These are phyloP conservation scores for Megaleporinus macrocephalus DNA, from an alignment of 2,113 vertebrate genomes.

Conservation along the genomic window DNA sequence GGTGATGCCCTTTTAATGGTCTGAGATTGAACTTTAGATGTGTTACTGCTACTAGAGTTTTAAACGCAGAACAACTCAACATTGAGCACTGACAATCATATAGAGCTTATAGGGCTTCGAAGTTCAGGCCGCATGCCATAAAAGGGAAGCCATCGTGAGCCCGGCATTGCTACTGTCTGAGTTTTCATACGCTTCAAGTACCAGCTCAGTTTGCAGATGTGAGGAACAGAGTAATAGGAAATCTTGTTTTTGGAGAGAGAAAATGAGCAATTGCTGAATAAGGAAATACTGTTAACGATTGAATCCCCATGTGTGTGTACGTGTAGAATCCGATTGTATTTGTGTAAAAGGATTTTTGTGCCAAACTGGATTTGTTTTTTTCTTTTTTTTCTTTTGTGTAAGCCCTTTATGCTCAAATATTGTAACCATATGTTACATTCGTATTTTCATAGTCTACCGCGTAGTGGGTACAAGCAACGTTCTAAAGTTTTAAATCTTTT, in stretches of 20 bases:
- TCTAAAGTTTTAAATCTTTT: too few relatives aligned
- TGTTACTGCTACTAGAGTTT: slow-evolving; percentile 6
- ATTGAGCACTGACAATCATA: not conserved
- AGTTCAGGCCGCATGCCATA: not conserved
- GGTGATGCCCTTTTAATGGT: slow-evolving; percentile 7
- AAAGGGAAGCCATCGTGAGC: not conserved
- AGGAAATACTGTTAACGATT: slow-evolving; percentile 21
- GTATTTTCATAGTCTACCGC: not conserved
- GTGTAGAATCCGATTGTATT: slow-evolving; percentile 26
- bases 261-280: slow-evolving; percentile 8
- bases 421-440: not conserved
- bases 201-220: slow-evolving; percentile 6
- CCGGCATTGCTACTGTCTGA: not conserved
- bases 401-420: not conserved
- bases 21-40: not conserved
- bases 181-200: not conserved
- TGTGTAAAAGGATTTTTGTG: slow-evolving; percentile 49
- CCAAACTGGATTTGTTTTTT: slow-evolving; percentile 39
- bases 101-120: not conserved
- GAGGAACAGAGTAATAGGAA: not conserved
- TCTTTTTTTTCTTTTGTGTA: not conserved
- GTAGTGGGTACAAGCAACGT: not conserved
- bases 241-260: slow-evolving; percentile 1
- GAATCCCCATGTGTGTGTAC: not conserved
- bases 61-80: not conserved